Evolutionary conservation across 2,888 invertebrate genomes (phyloP).

Genomic region (Cataglyphis livida): DNA sequence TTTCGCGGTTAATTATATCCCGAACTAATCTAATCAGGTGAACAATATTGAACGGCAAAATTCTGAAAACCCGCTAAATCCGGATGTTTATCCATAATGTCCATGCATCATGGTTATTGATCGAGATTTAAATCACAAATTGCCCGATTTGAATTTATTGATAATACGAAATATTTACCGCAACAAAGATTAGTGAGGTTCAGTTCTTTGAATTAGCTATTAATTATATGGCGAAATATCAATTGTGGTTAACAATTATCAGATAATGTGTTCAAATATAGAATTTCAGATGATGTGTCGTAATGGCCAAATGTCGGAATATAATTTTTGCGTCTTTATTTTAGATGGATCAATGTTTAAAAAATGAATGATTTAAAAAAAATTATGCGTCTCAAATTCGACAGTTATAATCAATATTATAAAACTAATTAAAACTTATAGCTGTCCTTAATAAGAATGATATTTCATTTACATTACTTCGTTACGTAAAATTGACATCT

Average conservation of each 20-base stretch:
- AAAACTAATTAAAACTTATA: background rate
- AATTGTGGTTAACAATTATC: constrained; percentile 9
- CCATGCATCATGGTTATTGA: background rate
- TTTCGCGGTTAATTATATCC: constrained; percentile 71
- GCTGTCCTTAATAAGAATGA: background rate
- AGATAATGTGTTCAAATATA: background rate
- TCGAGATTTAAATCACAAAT: background rate
- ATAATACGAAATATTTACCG: constrained; percentile 9
- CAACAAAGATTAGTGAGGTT: background rate
- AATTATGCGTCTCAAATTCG: background rate
- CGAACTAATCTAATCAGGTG: constrained; percentile 81
- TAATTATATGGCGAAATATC: constrained; percentile 7
- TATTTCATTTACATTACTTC: too few relatives aligned
- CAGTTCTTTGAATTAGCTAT: background rate
- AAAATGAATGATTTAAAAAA: background rate
- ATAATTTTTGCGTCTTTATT: background rate
- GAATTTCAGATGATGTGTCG: background rate
- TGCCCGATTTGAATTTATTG: constrained; percentile 19
- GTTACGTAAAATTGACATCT: background rate
- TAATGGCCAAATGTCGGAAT: background rate
- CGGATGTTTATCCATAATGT: constrained; percentile 17
- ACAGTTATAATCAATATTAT: background rate
- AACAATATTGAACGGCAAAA: constrained; percentile 57
- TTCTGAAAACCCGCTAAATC: constrained; percentile 46
- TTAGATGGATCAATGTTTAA: background rate